phyloP scores from a whole-genome alignment of 2,113 vertebrate species.

The Brienomyrus longianalis region DNA sequence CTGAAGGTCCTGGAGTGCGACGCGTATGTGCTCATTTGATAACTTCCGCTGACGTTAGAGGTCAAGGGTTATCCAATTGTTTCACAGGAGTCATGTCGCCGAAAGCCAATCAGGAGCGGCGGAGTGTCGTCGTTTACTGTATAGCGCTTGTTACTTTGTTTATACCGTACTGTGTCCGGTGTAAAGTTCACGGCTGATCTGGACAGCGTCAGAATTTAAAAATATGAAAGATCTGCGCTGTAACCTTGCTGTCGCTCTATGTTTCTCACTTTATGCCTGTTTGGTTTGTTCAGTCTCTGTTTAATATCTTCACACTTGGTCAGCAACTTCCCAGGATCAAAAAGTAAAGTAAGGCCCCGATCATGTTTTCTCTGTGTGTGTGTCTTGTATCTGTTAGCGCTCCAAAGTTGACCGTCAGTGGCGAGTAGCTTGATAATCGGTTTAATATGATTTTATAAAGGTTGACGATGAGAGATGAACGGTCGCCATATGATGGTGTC shows the following conservation, averaged over 20 bases:
- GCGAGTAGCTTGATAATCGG: not conserved
- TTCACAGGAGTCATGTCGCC: not conserved
- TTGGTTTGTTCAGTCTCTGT: not conserved
- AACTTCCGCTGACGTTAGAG: not conserved
- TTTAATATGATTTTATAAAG: not conserved
- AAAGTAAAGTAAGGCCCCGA: not conserved
- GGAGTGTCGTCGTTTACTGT: not conserved
- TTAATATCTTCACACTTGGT: not conserved
- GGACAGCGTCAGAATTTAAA: slow-evolving; percentile 1
- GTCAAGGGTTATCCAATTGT: slow-evolving; percentile 12
- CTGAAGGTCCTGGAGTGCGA: not conserved
- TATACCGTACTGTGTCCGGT: not conserved
- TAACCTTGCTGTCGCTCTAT: not conserved
- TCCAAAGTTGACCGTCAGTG: not conserved
- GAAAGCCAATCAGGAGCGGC: not conserved
- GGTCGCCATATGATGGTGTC: not conserved
- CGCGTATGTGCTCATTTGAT: not conserved
- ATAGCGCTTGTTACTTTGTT: slow-evolving; percentile 4
- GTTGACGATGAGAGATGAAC: not conserved
- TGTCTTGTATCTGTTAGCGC: not conserved
- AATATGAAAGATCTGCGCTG: not conserved
- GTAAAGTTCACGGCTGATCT: not conserved
- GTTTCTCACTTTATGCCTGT: not conserved
- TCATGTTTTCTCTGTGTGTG: not conserved
- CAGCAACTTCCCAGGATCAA: not conserved